Evolutionary conservation across 23 tunicate species (phyloP).

Genomic region (Corella eumyota): DNA sequence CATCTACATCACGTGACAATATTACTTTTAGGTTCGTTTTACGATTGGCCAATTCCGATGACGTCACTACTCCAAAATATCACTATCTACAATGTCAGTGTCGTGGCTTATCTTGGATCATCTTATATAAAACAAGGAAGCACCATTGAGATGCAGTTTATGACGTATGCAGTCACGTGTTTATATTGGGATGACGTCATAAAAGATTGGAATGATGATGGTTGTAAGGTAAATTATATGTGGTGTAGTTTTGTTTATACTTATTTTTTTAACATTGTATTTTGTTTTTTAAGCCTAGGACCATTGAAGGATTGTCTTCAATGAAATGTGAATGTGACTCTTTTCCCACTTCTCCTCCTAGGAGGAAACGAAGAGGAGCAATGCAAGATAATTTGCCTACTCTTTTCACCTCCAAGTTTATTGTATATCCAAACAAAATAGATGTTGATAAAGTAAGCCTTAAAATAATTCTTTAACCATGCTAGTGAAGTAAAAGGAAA

Average conservation of each 20-base stretch:
- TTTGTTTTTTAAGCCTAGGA: background rate
- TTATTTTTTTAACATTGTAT: too few relatives aligned
- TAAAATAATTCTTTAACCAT: too few relatives aligned
- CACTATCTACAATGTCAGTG: conserved; percentile 1
- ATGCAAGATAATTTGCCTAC: too few relatives aligned
- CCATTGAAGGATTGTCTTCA: background rate
- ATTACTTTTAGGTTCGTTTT: too few relatives aligned
- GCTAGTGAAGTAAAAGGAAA: too few relatives aligned
- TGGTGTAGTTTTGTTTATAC: too few relatives aligned
- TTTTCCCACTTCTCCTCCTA: background rate
- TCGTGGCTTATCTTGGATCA: conserved; percentile 4
- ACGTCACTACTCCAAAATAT: background rate
- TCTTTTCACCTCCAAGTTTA: conserved; percentile 5
- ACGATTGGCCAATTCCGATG: conserved; percentile 1
- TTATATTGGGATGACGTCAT: conserved; percentile 17
- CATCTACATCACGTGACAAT: too few relatives aligned
- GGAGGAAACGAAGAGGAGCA: too few relatives aligned
- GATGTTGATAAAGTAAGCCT: background rate
- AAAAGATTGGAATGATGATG: conserved; percentile 8
- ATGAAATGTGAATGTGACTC: conserved; percentile 1
- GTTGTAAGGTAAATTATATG: conserved; percentile 7
- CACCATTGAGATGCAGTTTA: background rate
- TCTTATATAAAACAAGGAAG: conserved; percentile 5
- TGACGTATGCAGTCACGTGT: conserved; percentile 12
- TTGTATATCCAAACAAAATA: conserved; percentile 4